Conservation (phyloP, 2,888 invertebrate genomes). For the Acrobasis repandana region DNA sequence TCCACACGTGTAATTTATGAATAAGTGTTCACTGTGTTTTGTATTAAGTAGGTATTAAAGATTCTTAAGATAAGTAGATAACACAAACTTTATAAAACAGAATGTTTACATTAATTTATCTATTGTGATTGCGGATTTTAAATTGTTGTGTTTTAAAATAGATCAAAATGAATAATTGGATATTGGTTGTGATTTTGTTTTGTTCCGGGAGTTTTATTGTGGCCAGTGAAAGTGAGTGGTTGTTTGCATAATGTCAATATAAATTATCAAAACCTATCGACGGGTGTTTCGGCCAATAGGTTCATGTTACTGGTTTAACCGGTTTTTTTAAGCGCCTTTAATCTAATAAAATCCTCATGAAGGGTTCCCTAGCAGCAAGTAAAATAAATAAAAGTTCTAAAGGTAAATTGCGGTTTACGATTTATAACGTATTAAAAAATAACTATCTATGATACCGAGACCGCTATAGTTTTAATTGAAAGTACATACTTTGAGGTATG, state of each 20-base stretch:
- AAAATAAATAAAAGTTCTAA: too few relatives aligned
- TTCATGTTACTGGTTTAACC: too few relatives aligned
- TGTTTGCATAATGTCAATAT: background rate
- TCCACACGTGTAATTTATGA: background rate
- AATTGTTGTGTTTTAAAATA: background rate
- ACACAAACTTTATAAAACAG: background rate
- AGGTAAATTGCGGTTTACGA: too few relatives aligned
- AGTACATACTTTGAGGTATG: too few relatives aligned
- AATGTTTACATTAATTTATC: background rate
- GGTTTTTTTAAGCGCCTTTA: too few relatives aligned
- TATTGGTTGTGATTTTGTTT: constrained; percentile 14
- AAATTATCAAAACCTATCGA: too few relatives aligned
- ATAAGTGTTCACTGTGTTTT: background rate
- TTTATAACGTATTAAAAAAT: too few relatives aligned
- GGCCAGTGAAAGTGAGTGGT: constrained; percentile 36
- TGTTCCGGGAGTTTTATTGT: constrained; percentile 24
- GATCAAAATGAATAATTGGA: background rate
- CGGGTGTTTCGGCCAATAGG: too few relatives aligned
- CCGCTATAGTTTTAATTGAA: too few relatives aligned
- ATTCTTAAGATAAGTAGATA: constrained; percentile 7
- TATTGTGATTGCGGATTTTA: background rate
- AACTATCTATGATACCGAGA: too few relatives aligned
- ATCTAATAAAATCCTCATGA: too few relatives aligned
- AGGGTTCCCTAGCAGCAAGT: too few relatives aligned
- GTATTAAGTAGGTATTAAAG: background rate